Conservation (phyloP, 2,797 vertebrate species). For the Leptoclinus maculatus region DNA sequence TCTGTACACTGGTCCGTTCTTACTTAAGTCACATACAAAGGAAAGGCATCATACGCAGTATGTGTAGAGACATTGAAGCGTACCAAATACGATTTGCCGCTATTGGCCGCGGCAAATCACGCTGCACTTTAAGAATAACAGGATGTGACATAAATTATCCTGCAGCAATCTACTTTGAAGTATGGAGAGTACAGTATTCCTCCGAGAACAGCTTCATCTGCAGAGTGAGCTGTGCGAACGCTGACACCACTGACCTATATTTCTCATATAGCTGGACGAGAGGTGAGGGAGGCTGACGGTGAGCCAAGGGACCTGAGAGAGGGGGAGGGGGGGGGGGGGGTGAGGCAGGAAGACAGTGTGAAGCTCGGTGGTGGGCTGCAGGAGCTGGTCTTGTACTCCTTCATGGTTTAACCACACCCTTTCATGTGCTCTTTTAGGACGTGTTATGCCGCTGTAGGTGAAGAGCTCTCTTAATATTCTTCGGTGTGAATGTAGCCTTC, state of each 20-base stretch:
- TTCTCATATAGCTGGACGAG: conserved; percentile 31
- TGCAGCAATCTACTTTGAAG: conserved; percentile 40
- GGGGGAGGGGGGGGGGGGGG: background rate
- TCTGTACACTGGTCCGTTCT: background rate
- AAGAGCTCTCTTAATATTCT: background rate
- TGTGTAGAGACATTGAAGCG: background rate
- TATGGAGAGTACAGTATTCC: conserved; percentile 12
- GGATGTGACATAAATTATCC: conserved; percentile 39
- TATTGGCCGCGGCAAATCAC: background rate
- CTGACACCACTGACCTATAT: conserved; percentile 75
- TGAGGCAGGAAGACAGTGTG: background rate
- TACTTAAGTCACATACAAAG: background rate
- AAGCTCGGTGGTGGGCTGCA: background rate
- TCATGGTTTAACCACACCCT: background rate
- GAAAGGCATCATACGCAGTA: background rate
- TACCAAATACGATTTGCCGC: conserved; percentile 22
- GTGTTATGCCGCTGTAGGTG: background rate
- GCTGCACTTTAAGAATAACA: conserved; percentile 13
- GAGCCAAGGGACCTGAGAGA: conserved; percentile 14
- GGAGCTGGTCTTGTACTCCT: background rate
- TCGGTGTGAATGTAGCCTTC: background rate
- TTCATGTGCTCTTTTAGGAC: background rate
- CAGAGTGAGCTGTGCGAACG: conserved; percentile 22
- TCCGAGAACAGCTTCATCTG: conserved; percentile 30
- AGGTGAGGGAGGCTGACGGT: conserved; percentile 31